phyloP scores from a whole-genome alignment of 2,113 vertebrate species.

The Grantiella picta region DNA sequence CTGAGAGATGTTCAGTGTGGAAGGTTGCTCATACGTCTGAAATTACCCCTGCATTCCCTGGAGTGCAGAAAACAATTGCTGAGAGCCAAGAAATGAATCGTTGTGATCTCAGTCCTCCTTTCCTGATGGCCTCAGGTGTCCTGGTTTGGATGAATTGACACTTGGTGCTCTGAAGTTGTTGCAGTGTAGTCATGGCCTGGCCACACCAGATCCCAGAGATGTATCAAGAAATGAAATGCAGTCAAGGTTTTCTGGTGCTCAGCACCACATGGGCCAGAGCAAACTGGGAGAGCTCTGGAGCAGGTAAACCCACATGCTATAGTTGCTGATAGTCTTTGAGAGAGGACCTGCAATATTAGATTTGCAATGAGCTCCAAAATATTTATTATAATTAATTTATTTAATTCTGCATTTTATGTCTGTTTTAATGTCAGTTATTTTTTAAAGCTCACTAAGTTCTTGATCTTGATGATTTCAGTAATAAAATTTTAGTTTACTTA shows the following conservation, averaged over 20 bases:
- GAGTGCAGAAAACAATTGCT: not conserved
- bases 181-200: not conserved
- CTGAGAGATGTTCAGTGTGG: not conserved
- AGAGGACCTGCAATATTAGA: not conserved
- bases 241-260: not conserved
- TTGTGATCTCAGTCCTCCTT: not conserved
- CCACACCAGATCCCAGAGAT: not conserved
- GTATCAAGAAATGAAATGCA: not conserved
- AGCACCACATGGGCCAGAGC: not conserved
- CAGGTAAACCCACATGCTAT: not conserved
- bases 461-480: not conserved
- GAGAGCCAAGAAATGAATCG: not conserved
- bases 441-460: not conserved
- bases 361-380: not conserved
- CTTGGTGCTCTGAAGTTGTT: not conserved
- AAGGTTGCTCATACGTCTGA: not conserved
- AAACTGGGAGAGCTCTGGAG: not conserved
- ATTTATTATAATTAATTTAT: not conserved
- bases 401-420: not conserved
- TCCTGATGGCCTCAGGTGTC: not conserved
- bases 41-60: not conserved
- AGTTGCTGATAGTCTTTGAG: not conserved
- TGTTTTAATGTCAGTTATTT: not conserved
- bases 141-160: not conserved
- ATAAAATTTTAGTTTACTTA: not conserved